Evolutionary conservation across 2,797 vertebrate species (phyloP).

Genomic region (Pempheris klunzingeri): DNA sequence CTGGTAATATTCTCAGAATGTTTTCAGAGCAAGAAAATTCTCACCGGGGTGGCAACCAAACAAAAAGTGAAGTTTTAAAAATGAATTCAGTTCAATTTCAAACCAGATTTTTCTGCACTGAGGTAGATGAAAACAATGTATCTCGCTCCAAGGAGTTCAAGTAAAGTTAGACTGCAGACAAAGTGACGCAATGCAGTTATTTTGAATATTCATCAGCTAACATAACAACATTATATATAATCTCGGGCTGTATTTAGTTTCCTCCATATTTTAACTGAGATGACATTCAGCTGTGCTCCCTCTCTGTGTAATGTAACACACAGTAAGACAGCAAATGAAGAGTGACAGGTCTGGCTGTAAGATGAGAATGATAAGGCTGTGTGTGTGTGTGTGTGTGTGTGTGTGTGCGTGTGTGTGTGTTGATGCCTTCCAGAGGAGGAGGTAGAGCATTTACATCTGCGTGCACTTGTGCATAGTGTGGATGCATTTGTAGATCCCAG

Average conservation of each 20-base stretch:
- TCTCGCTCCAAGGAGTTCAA: background rate
- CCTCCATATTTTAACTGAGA: constrained; percentile 16
- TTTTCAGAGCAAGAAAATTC: too few relatives aligned
- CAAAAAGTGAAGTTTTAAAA: background rate
- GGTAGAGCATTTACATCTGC: background rate
- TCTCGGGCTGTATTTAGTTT: constrained; percentile 27
- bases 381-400: constrained; percentile 25
- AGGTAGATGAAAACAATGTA: background rate
- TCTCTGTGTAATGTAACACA: constrained; percentile 18
- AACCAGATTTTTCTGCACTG: background rate
- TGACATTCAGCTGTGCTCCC: background rate
- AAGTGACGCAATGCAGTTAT: constrained; percentile 15
- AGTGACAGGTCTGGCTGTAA: constrained; percentile 45
- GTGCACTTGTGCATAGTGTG: background rate
- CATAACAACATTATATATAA: constrained; percentile 39
- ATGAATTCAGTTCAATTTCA: background rate
- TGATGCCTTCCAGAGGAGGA: background rate
- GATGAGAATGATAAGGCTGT: constrained; percentile 25
- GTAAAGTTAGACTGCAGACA: background rate
- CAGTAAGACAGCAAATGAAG: constrained; percentile 41
- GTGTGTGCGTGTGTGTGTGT: constrained; percentile 13
- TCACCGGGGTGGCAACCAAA: background rate
- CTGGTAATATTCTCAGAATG: too few relatives aligned
- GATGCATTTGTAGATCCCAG: background rate
- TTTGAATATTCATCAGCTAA: constrained; percentile 45